A percentile compares a stretch with the other conserved stretches of the same genome.
Evolutionary conservation across 1,140 invertebrate genomes (phyloP).

Genomic region (Agraylea sexmaculata): DNA sequence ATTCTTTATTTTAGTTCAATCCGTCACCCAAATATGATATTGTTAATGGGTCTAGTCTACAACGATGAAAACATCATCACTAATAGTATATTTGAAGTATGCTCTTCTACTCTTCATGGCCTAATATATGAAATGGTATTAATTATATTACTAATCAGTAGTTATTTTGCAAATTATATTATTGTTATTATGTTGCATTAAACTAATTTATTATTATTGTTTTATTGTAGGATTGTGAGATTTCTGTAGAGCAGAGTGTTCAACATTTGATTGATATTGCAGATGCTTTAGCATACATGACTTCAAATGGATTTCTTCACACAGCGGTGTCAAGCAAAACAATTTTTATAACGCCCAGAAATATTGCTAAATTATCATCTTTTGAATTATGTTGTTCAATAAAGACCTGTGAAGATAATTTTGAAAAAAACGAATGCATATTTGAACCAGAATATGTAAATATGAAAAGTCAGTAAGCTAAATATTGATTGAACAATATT

Average conservation of each 20-base stretch:
- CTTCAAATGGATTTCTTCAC: conserved; percentile 34
- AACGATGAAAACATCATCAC: conserved; percentile 29
- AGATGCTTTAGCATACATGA: conserved; percentile 31
- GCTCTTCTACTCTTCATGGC: conserved; percentile 28
- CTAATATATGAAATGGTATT: conserved; percentile 33
- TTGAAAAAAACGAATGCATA: conserved; percentile 11
- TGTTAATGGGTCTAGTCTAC: conserved; percentile 34
- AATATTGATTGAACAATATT: no score
- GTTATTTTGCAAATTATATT: not conserved
- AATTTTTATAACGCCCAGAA: conserved; percentile 30
- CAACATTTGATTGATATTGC: conserved; percentile 31
- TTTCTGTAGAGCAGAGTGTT: no score
- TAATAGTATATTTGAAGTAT: conserved; percentile 35
- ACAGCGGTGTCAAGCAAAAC: conserved; percentile 29
- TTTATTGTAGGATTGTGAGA: conserved; percentile 28
- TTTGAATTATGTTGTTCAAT: conserved; percentile 27
- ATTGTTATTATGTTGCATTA: not conserved
- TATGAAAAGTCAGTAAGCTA: conserved; percentile 11
- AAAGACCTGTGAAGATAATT: not conserved
- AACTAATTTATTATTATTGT: conserved; percentile 1
- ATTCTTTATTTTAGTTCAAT: conserved; percentile 33
- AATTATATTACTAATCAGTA: conserved; percentile 2
- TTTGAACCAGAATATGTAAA: conserved; percentile 19
- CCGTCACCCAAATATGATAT: conserved; percentile 37
- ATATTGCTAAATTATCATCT: conserved; percentile 32